Conservation (phyloP, 1,140 invertebrate species). For the Tachypleus tridentatus region DNA sequence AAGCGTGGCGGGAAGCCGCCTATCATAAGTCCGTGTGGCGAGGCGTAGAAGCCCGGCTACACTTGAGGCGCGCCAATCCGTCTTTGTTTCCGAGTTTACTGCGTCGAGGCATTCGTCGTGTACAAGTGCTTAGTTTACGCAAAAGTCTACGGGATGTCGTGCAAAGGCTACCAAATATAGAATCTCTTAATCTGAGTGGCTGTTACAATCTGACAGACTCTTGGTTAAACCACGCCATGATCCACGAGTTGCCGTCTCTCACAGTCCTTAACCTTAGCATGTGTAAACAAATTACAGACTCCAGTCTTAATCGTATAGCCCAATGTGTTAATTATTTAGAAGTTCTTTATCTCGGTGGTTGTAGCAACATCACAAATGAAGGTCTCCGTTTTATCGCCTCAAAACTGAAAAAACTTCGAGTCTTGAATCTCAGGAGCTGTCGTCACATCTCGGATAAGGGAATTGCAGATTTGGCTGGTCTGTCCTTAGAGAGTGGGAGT, state of each 20-base stretch:
- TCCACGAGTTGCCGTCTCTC: constrained; percentile 45
- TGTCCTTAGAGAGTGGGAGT: constrained; percentile 40
- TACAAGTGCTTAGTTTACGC: constrained; percentile 73
- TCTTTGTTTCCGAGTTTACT: constrained; percentile 73
- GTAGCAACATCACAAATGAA: constrained; percentile 75
- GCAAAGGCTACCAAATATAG: constrained; percentile 67
- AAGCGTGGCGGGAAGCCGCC: constrained; percentile 69
- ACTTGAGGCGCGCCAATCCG: constrained; percentile 66
- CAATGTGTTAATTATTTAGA: constrained; percentile 76
- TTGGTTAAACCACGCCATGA: constrained; percentile 66
- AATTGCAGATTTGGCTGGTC: constrained; percentile 69
- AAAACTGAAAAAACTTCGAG: constrained; percentile 65
- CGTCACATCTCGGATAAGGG: constrained; percentile 82
- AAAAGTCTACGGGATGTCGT: constrained; percentile 75
- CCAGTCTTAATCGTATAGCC: constrained; percentile 64
- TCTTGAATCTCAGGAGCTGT: constrained; percentile 77
- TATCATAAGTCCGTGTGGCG: constrained; percentile 86
- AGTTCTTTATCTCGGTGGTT: constrained; percentile 75
- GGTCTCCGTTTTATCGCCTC: constrained; percentile 71
- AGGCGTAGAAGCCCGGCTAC: constrained; percentile 77
- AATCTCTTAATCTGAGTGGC: constrained; percentile 76
- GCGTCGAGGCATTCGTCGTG: constrained; percentile 67
- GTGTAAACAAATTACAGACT: constrained; percentile 89
- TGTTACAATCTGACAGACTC: constrained; percentile 82
- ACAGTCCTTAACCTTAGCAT: constrained; percentile 73